Base-by-base conservation (phyloP, 2,797 vertebrate genomes). In the Coccyzus lansbergi region DNA sequence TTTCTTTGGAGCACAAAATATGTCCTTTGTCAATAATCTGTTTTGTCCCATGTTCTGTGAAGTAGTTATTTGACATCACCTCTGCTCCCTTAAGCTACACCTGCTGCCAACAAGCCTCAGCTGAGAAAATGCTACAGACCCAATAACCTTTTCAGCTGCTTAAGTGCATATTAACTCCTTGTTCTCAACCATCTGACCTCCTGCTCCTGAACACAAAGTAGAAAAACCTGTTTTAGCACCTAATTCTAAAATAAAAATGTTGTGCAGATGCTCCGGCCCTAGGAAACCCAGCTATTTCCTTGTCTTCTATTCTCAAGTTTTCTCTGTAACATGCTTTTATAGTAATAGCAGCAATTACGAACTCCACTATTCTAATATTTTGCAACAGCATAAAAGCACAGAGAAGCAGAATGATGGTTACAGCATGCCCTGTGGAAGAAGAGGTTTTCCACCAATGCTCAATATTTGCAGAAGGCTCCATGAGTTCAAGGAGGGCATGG, bases 31-130 rank as follows among this genome's bases (percentile, higher is more conserved):
- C 64, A 94, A 91, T 68, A 87, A 92, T 72, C 49, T 67, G 59
- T 10, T 91, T 87, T 74, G 75, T 79, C 72, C 71, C 53, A 28
- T 33, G 6, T 91, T 88, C 60, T 78, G 16, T 80, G 62, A 93
- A 81, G 31, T 11, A 46, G 34, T 82, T 93, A 84, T 88, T 94
- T 82, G 81, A 87, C 58, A 72, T 65, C 38, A 68, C 71, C 76
- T 92, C 77, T 89, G 60, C 65, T 93, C 42, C 24, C 24, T 84
- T 81, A 53, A 88, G 63, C 86, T 90, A 93, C 71, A 86, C 26
- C 52, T 76, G 71, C 83, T 93, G 83, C 81, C 83, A 95, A 67
- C 8, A 53, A 89, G 72, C 55, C 71, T 88, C 59, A 71, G 89
- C 20, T 56, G 49, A 76, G 72, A 80, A 92, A 94, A 91, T 20